Conservation (phyloP, 2,888 invertebrate species). For the Didymodactylos carnosus region DNA sequence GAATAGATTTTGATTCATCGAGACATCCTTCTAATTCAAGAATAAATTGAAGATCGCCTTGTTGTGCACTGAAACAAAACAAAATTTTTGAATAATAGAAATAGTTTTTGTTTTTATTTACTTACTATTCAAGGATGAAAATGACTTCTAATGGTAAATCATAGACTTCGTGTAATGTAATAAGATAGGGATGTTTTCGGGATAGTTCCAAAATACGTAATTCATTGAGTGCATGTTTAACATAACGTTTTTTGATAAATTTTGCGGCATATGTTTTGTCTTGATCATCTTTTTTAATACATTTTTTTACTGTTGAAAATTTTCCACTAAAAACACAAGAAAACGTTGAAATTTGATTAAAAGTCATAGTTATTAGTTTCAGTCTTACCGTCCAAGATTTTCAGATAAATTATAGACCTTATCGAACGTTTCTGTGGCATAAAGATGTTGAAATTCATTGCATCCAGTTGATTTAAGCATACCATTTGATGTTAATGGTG, state of each 20-base stretch:
- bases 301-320: not conserved
- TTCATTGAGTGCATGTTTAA: not conserved
- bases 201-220: not conserved
- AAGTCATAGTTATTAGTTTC: not conserved
- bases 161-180: not conserved
- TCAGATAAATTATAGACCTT: not conserved
- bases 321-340: not conserved
- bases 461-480: not conserved
- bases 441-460: not conserved
- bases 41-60: not conserved
- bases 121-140: not conserved
- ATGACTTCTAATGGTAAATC: not conserved
- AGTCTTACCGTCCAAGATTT: not conserved
- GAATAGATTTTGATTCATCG: slow-evolving; percentile 58
- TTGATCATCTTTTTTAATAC: slow-evolving; percentile 51
- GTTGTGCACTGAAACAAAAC: not conserved
- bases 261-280: slow-evolving; percentile 68
- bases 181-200: not conserved
- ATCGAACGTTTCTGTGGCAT: not conserved
- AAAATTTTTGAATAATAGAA: too few relatives aligned
- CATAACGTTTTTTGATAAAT: slow-evolving; percentile 55
- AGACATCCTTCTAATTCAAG: not conserved
- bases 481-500: not conserved
- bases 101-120: too few relatives aligned
- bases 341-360: too few relatives aligned